Percentiles rank a stretch among this genome's conserved stretches.
These are phyloP conservation scores for Andricus quercusramuli DNA, from an alignment of 2,888 invertebrate species.

Conservation along the genomic window DNA sequence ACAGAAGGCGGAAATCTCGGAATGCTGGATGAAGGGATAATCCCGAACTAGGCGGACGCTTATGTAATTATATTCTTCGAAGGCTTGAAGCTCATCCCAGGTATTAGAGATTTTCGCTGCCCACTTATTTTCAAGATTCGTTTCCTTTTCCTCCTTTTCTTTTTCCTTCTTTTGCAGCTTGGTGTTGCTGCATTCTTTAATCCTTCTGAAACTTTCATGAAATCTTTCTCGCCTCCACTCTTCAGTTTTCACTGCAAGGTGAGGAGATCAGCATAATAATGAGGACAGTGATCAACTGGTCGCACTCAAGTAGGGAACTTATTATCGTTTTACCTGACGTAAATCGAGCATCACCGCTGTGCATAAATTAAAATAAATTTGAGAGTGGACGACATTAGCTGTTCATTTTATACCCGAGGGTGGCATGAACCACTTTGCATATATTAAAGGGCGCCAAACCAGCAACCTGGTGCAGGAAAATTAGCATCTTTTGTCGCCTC, in stretches of 20 bases:
- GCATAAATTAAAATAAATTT: slow-evolving; percentile 40
- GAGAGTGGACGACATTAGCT: not conserved
- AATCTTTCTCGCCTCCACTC: not conserved
- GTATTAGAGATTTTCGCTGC: slow-evolving; percentile 1
- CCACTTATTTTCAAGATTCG: slow-evolving; percentile 19
- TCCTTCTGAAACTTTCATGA: slow-evolving; percentile 17
- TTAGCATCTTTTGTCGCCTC: slow-evolving; percentile 36
- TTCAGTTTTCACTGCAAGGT: slow-evolving; percentile 13
- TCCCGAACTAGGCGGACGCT: slow-evolving; percentile 53
- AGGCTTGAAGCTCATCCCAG: not conserved
- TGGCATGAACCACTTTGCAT: slow-evolving; percentile 10
- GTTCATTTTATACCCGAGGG: slow-evolving; percentile 17
- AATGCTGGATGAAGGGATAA: slow-evolving; percentile 48
- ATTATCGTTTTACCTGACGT: slow-evolving; percentile 26
- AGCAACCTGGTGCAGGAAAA: not conserved
- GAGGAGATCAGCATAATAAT: slow-evolving; percentile 3
- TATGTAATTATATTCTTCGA: slow-evolving; percentile 43
- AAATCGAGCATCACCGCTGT: slow-evolving; percentile 13
- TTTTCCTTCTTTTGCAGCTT: not conserved
- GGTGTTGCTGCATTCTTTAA: slow-evolving; percentile 25
- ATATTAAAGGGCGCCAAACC: slow-evolving; percentile 29
- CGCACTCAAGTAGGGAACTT: not conserved
- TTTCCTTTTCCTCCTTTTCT: not conserved
- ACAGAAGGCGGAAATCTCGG: slow-evolving; percentile 1
- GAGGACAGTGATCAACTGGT: slow-evolving; percentile 32